Evolutionary conservation across 2,113 vertebrate genomes (phyloP).

Genomic region (Pseudorasbora parva): DNA sequence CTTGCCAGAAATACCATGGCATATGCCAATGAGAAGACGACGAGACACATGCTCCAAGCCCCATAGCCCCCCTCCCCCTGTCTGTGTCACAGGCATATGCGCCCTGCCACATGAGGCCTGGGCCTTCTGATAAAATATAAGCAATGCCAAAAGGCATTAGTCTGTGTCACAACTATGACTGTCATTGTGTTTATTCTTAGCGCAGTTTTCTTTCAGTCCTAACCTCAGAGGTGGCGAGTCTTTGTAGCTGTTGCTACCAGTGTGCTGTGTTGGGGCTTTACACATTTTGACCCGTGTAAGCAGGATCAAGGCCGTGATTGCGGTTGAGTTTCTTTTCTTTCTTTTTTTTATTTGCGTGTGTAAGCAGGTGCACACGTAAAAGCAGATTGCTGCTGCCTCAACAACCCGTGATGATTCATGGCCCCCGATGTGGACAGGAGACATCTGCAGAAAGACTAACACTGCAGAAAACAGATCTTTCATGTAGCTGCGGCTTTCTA

Average conservation of each 20-base stretch:
- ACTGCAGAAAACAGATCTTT: conserved; percentile 56
- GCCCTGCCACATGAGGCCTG: conserved; percentile 34
- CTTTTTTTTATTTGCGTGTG: conserved; percentile 39
- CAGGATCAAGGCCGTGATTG: conserved; percentile 1
- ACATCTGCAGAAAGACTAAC: conserved; percentile 32
- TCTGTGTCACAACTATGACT: conserved; percentile 40
- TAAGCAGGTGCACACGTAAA: conserved; percentile 37
- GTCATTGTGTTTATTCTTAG: conserved; percentile 22
- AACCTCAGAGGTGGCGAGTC: conserved; percentile 54
- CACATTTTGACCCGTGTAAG: conserved; percentile 37
- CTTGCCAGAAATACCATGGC: conserved; percentile 52
- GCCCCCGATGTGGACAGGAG: conserved; percentile 26
- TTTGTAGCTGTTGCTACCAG: conserved; percentile 50
- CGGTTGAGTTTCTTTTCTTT: conserved; percentile 12
- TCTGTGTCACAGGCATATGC: conserved; percentile 28
- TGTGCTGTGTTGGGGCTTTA: conserved; percentile 13
- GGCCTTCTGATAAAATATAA: conserved; percentile 53
- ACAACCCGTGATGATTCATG: conserved; percentile 54
- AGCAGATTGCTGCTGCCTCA: conserved; percentile 38
- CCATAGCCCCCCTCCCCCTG: neutral
- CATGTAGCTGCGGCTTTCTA: conserved; percentile 54
- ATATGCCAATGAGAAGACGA: conserved; percentile 49
- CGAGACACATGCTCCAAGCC: conserved; percentile 19
- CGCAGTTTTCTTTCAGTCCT: conserved; percentile 17
- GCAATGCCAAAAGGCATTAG: conserved; percentile 49